A percentile compares a stretch with the other conserved stretches of the same genome.
phyloP scores from a whole-genome alignment of 2,113 vertebrate species.

The Cromileptes altivelis region DNA sequence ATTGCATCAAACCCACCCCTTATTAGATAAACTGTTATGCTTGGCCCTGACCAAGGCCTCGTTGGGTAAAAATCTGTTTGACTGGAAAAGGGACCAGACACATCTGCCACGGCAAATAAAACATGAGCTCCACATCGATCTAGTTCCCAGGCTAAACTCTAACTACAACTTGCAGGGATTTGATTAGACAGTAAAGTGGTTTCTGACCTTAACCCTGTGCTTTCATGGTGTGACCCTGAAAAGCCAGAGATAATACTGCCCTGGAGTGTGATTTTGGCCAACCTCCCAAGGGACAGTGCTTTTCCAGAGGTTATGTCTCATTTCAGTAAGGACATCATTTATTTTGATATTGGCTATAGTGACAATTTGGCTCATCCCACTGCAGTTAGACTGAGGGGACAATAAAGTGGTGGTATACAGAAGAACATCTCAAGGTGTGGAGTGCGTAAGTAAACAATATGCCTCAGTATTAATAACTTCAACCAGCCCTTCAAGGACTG shows the following conservation, averaged over 20 bases:
- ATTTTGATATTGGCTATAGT: neutral
- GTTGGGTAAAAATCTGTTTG: too few relatives aligned
- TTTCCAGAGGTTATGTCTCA: neutral
- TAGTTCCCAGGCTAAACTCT: too few relatives aligned
- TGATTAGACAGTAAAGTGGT: too few relatives aligned
- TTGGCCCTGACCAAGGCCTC: too few relatives aligned
- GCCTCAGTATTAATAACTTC: neutral
- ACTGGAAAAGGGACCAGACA: too few relatives aligned
- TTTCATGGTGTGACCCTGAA: neutral
- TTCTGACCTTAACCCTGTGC: neutral
- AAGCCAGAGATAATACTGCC: neutral
- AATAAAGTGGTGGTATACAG: neutral
- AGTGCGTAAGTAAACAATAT: neutral
- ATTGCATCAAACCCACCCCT: too few relatives aligned
- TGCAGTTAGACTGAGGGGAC: neutral
- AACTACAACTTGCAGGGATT: too few relatives aligned
- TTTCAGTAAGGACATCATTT: neutral
- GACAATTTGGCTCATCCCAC: neutral
- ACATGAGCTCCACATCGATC: too few relatives aligned
- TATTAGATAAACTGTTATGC: too few relatives aligned
- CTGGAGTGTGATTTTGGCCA: neutral
- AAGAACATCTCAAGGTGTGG: constrained; percentile 1
- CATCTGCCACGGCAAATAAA: too few relatives aligned
- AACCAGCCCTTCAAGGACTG: neutral
- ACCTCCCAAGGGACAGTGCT: neutral